These are phyloP conservation scores for Amblyraja radiata DNA, from an alignment of 2,797 vertebrate species.

Conservation along the genomic window DNA sequence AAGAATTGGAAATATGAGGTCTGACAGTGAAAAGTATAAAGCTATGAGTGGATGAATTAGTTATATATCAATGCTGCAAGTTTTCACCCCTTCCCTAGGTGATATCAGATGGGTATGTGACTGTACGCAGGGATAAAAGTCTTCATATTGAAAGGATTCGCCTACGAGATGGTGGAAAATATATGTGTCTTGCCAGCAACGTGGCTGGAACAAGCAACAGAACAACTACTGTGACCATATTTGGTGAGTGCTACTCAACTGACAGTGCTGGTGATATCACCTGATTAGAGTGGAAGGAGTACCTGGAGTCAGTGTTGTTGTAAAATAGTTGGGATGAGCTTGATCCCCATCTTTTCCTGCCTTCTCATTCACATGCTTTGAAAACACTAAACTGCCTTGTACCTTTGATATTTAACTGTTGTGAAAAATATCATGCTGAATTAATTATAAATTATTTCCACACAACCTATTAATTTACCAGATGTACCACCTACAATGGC, in stretches of 20 bases:
- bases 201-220: conserved; percentile 75
- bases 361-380: background rate
- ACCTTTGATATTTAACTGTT: background rate
- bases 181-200: conserved; percentile 83
- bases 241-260: conserved; percentile 66
- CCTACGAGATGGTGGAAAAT: conserved; percentile 75
- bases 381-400: background rate
- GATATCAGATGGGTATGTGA: conserved; percentile 73
- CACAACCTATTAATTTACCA: background rate
- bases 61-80: background rate
- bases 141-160: conserved; percentile 81
- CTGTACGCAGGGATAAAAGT: conserved; percentile 77
- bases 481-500: no score
- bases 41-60: no score
- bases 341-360: background rate
- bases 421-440: background rate
- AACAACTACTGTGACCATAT: conserved; percentile 71
- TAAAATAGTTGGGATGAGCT: background rate
- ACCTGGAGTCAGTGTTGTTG: background rate
- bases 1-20: background rate
- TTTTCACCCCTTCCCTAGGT: conserved; percentile 58
- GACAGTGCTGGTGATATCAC: background rate
- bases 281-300: background rate
- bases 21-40: background rate
- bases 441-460: background rate